phyloP scores from a whole-genome alignment of 2,113 vertebrate genomes.

The Gnathonemus longibarbis region DNA sequence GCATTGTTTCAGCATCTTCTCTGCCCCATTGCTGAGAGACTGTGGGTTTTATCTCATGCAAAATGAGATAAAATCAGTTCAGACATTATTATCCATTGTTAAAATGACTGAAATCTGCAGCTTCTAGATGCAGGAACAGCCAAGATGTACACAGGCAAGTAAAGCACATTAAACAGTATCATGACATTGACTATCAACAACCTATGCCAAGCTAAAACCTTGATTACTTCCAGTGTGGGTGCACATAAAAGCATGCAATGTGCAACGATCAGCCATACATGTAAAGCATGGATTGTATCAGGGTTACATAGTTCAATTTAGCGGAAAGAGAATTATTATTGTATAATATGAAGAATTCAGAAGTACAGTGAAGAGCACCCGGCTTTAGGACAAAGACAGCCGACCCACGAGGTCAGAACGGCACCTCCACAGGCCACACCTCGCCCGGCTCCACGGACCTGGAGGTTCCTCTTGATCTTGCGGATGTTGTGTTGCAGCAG shows the following conservation, averaged over 20 bases:
- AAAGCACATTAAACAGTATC: neutral
- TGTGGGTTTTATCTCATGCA: neutral
- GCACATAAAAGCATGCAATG: neutral
- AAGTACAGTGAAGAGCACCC: neutral
- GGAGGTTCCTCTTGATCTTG: constrained; percentile 67
- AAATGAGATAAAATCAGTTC: neutral
- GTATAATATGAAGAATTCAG: neutral
- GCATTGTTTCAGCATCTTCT: neutral
- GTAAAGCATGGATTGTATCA: neutral
- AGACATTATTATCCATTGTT: neutral
- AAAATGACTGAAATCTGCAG: neutral
- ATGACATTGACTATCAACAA: neutral
- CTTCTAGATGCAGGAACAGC: neutral
- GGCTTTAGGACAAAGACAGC: neutral
- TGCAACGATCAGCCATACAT: neutral
- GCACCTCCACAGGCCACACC: neutral
- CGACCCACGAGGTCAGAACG: neutral
- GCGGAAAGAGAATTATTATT: neutral
- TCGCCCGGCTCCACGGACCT: neutral
- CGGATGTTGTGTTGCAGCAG: constrained; percentile 79
- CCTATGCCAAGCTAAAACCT: neutral
- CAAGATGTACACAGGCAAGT: neutral
- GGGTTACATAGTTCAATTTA: neutral
- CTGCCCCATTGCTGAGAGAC: neutral
- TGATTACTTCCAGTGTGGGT: neutral